phyloP scores from a whole-genome alignment of 2,888 invertebrate genomes.

The Athalia circularis region DNA sequence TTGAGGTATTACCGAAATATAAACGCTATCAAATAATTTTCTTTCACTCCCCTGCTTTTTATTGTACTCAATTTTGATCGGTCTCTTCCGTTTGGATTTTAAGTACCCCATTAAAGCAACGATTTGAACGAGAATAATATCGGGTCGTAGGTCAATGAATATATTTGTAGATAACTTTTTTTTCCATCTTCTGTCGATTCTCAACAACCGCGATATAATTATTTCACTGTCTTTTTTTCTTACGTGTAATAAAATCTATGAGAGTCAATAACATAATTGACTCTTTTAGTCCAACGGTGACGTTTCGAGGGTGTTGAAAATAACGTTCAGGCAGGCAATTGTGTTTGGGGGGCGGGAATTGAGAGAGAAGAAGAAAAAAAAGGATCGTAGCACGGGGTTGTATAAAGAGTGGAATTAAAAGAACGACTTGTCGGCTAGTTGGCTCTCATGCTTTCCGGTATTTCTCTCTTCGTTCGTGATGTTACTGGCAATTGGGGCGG shows the following conservation, averaged over 20 bases:
- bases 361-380: slow-evolving; percentile 51
- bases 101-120: neutral
- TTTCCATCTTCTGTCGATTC: neutral
- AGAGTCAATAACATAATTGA: neutral
- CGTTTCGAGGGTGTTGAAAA: neutral
- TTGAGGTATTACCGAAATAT: slow-evolving; percentile 31
- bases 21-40: neutral
- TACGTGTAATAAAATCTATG: neutral
- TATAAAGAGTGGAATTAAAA: slow-evolving; percentile 64
- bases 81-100: slow-evolving; percentile 39
- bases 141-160: slow-evolving; percentile 61
- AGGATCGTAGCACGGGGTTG: too few relatives aligned
- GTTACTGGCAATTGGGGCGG: too few relatives aligned
- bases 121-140: neutral
- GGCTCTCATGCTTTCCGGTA: slow-evolving; percentile 57
- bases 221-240: too few relatives aligned
- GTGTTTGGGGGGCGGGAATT: neutral
- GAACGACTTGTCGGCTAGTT: slow-evolving; percentile 70
- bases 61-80: slow-evolving; percentile 19
- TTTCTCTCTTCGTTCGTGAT: slow-evolving; percentile 43
- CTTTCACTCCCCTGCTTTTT: neutral
- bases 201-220: neutral
- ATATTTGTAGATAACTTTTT: slow-evolving; percentile 23
- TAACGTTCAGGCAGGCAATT: neutral
- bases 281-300: neutral